Base-by-base conservation (phyloP, 2,113 vertebrate genomes). In the Aplodontia rufa region DNA sequence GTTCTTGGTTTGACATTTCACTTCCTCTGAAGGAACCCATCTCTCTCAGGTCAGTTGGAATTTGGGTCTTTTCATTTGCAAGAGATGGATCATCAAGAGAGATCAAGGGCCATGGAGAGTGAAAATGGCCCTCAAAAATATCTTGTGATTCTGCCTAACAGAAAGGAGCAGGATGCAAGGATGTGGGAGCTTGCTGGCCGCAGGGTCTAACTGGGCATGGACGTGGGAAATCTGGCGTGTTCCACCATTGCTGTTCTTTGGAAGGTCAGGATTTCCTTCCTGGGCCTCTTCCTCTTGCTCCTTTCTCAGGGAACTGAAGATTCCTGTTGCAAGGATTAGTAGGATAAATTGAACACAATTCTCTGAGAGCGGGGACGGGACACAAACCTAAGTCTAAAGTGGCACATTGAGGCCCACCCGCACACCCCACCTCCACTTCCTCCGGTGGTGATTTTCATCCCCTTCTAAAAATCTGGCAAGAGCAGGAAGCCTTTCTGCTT, bases 401-500 rank as follows among this genome's bases (percentile, higher is more conserved):
- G 74, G 30, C 64, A 49, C 0, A 0, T n/a, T 24, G 51, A 72
- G 53, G 8, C n/a, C 42, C 30, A 26, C 22, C 14, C 8, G 32
- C 26, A 49, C 19, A 5, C n/a, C 64, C 0, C 1, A 66, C 19
- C 87, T 49, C 53, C 49, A 30, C 40, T 66, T 95, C 78, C 78
- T 91, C 35, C 6, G 16, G 37, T 55, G 37, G 55, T 16, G 22
- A 19, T 78, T 82, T 87, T 80, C 17, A 14, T 40, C 45, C 80
- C 37, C 20, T 37, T 80, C 14, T 74, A 79, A 75, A 60, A 87
- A 32, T 37, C 81, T 40, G 3, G 69, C 47, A 42, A 58, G 58
- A 83, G 26, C 42, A 74, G 60, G 49, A 85, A 82, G 72, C 2
- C 64, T 75, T 87, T 97, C 58, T 92, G 87, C 92, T 84, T 90